Percentiles rank a stretch among this genome's conserved stretches.
phyloP scores from a whole-genome alignment of 2,888 invertebrate genomes.

The Nematopogon swammerdamellus region DNA sequence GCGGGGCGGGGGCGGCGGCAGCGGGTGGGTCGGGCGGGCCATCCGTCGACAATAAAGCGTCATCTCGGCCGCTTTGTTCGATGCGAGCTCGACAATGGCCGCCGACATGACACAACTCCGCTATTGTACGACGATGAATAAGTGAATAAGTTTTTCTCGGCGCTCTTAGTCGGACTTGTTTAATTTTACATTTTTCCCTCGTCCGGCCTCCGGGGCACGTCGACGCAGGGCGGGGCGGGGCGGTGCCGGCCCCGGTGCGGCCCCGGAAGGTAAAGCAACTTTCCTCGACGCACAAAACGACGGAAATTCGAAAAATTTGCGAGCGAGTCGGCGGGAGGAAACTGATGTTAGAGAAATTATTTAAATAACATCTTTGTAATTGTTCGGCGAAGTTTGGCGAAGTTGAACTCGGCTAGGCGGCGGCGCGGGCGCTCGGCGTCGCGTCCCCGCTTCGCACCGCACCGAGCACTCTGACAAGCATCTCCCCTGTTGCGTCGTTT shows the following conservation, averaged over 20 bases:
- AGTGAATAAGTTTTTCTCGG: slow-evolving; percentile 1
- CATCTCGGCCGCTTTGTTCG: background rate
- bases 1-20: too few relatives aligned
- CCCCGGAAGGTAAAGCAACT: slow-evolving; percentile 20
- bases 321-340: slow-evolving; percentile 39
- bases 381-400: slow-evolving; percentile 26
- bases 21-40: too few relatives aligned
- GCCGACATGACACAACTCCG: background rate
- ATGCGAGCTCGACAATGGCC: background rate
- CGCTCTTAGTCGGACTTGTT: slow-evolving; percentile 18
- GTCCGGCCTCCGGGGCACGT: slow-evolving; percentile 30
- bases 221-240: too few relatives aligned
- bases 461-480: too few relatives aligned
- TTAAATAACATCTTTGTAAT: slow-evolving; percentile 42
- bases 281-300: slow-evolving; percentile 29
- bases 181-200: slow-evolving; percentile 19
- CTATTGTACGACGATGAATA: background rate
- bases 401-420: too few relatives aligned
- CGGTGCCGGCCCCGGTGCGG: too few relatives aligned
- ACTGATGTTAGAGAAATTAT: slow-evolving; percentile 39
- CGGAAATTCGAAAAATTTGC: slow-evolving; percentile 46
- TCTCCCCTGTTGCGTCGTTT: too few relatives aligned
- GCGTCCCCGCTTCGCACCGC: too few relatives aligned
- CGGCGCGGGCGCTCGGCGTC: too few relatives aligned
- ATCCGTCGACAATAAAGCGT: background rate